Evolutionary conservation across 1,140 invertebrate species (phyloP), one percentile per base, ranked within the genome.

Genomic region (Drosophila punjabiensis): DNA sequence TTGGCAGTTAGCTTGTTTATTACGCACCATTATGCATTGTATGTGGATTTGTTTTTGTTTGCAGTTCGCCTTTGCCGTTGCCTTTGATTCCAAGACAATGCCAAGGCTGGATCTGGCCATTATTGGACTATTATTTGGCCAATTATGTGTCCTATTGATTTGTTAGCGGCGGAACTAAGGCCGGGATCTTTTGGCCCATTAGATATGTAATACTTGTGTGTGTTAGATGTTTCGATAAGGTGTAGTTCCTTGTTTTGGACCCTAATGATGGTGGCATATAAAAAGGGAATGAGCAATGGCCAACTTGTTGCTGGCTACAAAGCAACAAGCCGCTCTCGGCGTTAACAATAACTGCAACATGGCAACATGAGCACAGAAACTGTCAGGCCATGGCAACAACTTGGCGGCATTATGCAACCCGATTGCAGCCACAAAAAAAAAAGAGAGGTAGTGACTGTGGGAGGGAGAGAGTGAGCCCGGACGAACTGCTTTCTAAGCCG

Each of bases 261-360:
- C 68, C 73, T 81, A 70, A 65, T 75, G 59, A 60, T 52, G 61
- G 28, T 41, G 32, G 28, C 39, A 60, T 76, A 75, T 16, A 50
- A 85, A 85, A 84, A 84, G 85, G 84, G 84, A 84, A 64, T 63
- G 45, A 82, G 43, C 59, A 73, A n/a, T 50, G 43, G 63, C 60
- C 70, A 50, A 60, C 82, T 61, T 56, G 69, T 76, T 67, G 68
- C 61, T 39, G 30, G 39, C 37, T 82, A 86, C 79, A 87, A 86
- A 82, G 83, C 76, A 71, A 71, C 77, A 89, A 70, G 84, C 85
- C 84, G 81, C 85, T 55, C 55, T 59, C 55, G 75, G 76, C 56
- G 67, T 66, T 88, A 89, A 89, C 84, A 88, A 89, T 88, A 89
- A 85, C 69, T 88, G 85, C 84, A 81, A 79, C 84, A 88, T 84